Evolutionary conservation across 2,797 vertebrate genomes (phyloP), one percentile per base, ranked within the genome.

Genomic region (Vultur gryphus): DNA sequence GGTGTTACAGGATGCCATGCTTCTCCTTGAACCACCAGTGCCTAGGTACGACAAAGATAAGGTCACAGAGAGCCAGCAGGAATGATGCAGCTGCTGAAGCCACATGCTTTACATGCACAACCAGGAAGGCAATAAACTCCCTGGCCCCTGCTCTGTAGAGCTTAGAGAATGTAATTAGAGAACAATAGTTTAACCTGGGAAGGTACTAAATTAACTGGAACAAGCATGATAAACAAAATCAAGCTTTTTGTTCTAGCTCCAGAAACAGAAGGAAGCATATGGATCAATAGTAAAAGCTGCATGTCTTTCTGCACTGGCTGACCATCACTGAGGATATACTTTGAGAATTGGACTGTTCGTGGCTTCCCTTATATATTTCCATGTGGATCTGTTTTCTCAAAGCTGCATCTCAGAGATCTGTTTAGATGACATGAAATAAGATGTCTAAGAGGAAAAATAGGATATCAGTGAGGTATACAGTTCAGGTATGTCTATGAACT

Each of bases 181-280:
- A 96, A 93, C 59, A 89, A 78, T 84, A 88, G 70, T 95, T 96
- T 90, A 95, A 93, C 62, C 65, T 80, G 90, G 43, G 84, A 92
- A 97, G 83, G 91, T 96, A 89, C 81, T 95, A 91, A 96, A 97
- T 96, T 95, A 96, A 93, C 65, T 72, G 85, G 83, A 97, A 97
- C 73, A 95, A 93, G 75, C 58, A 80, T 41, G 64, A 82, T 87
- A 95, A 94, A 92, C 31, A 92, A 80, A 92, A 97, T 90, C 29
- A 82, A 82, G 64, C 33, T 67, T 95, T 97, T 97, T 95, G 35
- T 96, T 95, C 84, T 84, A 64, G 24, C 57, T 96, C 41, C 46
- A 84, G 87, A 28, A 95, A 75, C 37, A 91, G 37, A 89, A 71
- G 16, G 20, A 92, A 89, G 39, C 26, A 1, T 35, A 20, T 26